These are phyloP conservation scores for human (Homo sapiens) DNA, from an alignment of 2,113 vertebrate species.

Conservation along the genomic window DNA sequence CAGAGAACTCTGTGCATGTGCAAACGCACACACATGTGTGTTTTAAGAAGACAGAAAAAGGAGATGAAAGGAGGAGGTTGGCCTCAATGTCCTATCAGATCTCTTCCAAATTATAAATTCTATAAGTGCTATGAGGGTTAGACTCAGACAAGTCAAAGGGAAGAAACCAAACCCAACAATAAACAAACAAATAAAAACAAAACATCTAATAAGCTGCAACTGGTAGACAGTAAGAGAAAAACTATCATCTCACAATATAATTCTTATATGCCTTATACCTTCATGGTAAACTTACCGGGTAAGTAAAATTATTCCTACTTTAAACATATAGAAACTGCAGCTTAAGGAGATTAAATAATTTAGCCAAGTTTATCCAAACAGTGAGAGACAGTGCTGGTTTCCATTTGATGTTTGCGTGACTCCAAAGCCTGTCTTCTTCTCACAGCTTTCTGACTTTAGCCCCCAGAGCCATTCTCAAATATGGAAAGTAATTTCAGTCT, in stretches of 20 bases:
- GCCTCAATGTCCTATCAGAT: neutral
- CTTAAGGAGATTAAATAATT: neutral
- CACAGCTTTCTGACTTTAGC: neutral
- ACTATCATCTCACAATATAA: neutral
- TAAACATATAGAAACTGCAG: neutral
- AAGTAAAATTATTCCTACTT: neutral
- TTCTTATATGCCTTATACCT: neutral
- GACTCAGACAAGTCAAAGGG: neutral
- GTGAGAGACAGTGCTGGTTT: neutral
- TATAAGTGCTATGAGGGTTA: neutral
- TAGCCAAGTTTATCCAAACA: neutral
- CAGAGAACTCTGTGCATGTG: neutral
- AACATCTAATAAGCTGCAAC: neutral
- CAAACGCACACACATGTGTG: neutral
- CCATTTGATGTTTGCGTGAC: neutral
- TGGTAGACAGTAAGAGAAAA: neutral
- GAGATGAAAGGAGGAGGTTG: neutral
- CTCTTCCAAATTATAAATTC: neutral
- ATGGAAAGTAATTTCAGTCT: neutral
- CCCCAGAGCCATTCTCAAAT: neutral
- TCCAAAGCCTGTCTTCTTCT: neutral
- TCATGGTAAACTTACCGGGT: neutral
- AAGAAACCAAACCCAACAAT: neutral
- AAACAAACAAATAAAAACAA: neutral
- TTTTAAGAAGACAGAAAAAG: neutral